Percentiles rank a stretch among this genome's conserved stretches.
Conservation (phyloP, 2,113 vertebrate genomes). For the Abramis brama region DNA sequence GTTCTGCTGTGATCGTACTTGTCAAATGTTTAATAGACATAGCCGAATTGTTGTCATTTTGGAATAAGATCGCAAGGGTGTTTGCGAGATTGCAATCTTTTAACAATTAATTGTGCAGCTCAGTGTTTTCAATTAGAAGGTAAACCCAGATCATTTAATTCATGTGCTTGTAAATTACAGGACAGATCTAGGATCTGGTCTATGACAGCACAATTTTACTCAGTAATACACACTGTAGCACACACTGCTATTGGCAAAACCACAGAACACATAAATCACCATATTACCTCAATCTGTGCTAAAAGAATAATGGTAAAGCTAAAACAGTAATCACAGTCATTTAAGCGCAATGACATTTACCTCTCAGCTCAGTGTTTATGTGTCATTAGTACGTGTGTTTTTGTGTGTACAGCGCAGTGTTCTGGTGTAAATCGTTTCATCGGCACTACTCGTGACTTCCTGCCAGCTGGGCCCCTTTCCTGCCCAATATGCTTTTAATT, state of each 20-base stretch:
- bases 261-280: background rate
- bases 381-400: background rate
- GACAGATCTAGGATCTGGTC: background rate
- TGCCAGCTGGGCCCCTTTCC: conserved; percentile 46
- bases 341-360: background rate
- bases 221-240: background rate
- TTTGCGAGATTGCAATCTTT: no score
- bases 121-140: no score
- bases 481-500: conserved; percentile 45
- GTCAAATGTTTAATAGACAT: no score
- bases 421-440: conserved; percentile 31
- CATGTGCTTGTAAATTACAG: background rate
- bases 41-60: no score
- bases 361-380: conserved; percentile 13
- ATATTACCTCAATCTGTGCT: background rate
- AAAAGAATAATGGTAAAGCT: background rate
- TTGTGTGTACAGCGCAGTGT: background rate
- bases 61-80: no score
- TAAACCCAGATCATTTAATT: background rate
- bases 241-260: background rate
- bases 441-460: conserved; percentile 8
- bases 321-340: background rate
- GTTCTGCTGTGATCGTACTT: no score
- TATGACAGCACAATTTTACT: background rate
- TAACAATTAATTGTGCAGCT: no score